Base-by-base conservation (phyloP, 2,888 invertebrate genomes). In the Oligia fasciuncula region DNA sequence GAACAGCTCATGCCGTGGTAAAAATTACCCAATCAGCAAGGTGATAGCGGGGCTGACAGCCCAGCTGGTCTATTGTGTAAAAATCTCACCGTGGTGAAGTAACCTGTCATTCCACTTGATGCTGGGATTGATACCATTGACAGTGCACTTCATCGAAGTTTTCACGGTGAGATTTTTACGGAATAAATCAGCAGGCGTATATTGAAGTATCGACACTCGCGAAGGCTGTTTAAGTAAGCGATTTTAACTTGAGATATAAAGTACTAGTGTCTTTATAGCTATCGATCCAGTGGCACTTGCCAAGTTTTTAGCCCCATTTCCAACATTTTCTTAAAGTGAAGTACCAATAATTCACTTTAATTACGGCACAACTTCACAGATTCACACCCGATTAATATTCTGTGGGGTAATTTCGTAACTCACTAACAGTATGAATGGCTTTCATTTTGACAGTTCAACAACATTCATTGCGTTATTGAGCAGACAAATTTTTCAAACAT, bases 261-360 rank as follows among this genome's bases (percentile, higher is more conserved):
- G 23, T 65, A 13, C n/a, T 65, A 63, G 60, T 40, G 49, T 63
- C 40, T n/a, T 29, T 29, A 29, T 29, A 49, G 9, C 17, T 79
- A 79, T 79, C 40, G 66, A 79, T 60, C 29, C 17, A 14, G 0
- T 1, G 23, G 4, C 8, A 51, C 23, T 23, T 79, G 79, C 79
- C 79, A 79, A 79, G 79, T 79, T 72, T 79, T 19, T 3, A 23
- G 17, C 17, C 4, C 19, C 43, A 51, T 23, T 79, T 51, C 35
- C 19, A 49, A 66, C 71, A 79, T 66, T 19, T 40, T 72, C 66
- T 51, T 46, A n/a, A 43, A 43, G 60, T 8, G 19, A 67, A 72
- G 66, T 9, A 43, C 66, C 60, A 79, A 79, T 79, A 72, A 66
- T 66, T 79, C 14, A 43, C 17, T 79, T 79, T 79, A 60, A 79